A percentile compares a stretch with the other conserved stretches of the same genome.
Evolutionary conservation across 37 sponge, comb jelly and placozoan species (phyloP).

Genomic region (Cladorhizidae sp.): DNA sequence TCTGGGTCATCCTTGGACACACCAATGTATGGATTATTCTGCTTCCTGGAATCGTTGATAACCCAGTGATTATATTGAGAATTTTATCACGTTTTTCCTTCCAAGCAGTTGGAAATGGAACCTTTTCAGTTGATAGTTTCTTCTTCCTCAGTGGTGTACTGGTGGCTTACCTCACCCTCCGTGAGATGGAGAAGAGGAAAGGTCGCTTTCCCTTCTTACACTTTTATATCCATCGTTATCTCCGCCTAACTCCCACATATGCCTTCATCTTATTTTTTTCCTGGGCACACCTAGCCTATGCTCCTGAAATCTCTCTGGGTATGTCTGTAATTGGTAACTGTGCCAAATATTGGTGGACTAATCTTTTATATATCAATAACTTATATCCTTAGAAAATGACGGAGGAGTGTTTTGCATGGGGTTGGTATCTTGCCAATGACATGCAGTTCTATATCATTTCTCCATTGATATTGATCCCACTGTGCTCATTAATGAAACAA

Average conservation of each 20-base stretch:
- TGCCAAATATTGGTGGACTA: too few species aligned
- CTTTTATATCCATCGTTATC: conserved; percentile 79
- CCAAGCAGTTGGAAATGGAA: conserved; percentile 56
- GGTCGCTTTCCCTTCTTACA: conserved; percentile 62
- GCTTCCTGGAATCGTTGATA: neutral
- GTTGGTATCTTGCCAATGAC: too few species aligned
- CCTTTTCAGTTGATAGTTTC: conserved; percentile 78
- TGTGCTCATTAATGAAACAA: too few species aligned
- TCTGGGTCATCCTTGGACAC: conserved; percentile 85
- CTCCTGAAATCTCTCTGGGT: too few species aligned
- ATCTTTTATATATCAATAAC: too few species aligned
- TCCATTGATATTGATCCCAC: too few species aligned
- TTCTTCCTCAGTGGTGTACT: conserved; percentile 85
- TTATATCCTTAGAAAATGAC: too few species aligned
- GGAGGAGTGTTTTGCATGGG: too few species aligned
- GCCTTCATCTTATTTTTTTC: conserved; percentile 64
- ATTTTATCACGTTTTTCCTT: conserved; percentile 32
- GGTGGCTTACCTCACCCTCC: conserved; percentile 66
- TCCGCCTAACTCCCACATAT: conserved; percentile 77
- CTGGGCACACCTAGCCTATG: conserved; percentile 51
- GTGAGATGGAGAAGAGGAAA: conserved; percentile 58
- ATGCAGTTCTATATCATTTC: too few species aligned
- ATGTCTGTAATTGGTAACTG: too few species aligned
- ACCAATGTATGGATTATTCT: conserved; percentile 12
- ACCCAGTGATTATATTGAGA: neutral